Percentiles rank a stretch among this genome's conserved stretches.
phyloP scores from a whole-genome alignment of 2,888 invertebrate genomes.

The Lasioglossum malachurum region DNA sequence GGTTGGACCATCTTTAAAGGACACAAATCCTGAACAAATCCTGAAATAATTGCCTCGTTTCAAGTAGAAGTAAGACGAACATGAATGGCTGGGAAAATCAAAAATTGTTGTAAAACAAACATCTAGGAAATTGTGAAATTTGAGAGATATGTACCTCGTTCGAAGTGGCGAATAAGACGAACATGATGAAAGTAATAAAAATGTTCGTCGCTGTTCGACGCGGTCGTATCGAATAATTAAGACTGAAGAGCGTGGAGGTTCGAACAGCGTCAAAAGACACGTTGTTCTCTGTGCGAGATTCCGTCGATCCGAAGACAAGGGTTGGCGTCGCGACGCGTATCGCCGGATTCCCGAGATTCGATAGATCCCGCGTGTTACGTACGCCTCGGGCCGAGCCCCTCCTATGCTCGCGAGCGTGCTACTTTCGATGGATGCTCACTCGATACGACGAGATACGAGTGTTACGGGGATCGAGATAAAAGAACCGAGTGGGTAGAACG shows the following conservation, averaged over 20 bases:
- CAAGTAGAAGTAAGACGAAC: no score
- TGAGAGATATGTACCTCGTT: no score
- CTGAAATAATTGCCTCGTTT: no score
- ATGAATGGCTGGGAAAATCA: no score
- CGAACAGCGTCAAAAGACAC: background rate
- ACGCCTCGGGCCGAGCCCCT: slow-evolving; percentile 53
- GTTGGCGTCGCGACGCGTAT: background rate
- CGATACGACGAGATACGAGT: slow-evolving; percentile 81
- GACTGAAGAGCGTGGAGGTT: background rate
- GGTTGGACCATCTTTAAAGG: no score
- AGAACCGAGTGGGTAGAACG: slow-evolving; percentile 84
- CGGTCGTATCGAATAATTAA: background rate
- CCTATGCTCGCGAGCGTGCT: slow-evolving; percentile 76
- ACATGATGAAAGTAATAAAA: no score
- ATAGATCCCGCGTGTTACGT: slow-evolving; percentile 54
- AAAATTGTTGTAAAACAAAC: no score
- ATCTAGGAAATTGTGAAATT: no score
- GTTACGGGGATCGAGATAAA: slow-evolving; percentile 84
- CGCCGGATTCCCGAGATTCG: slow-evolving; percentile 55
- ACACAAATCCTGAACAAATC: no score
- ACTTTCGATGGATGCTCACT: slow-evolving; percentile 85
- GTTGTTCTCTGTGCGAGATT: background rate
- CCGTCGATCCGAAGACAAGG: background rate
- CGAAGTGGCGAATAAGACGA: no score
- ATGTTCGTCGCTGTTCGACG: no score